phyloP scores from a whole-genome alignment of 2,797 vertebrate species.

The Chelidonichthys spinosus region DNA sequence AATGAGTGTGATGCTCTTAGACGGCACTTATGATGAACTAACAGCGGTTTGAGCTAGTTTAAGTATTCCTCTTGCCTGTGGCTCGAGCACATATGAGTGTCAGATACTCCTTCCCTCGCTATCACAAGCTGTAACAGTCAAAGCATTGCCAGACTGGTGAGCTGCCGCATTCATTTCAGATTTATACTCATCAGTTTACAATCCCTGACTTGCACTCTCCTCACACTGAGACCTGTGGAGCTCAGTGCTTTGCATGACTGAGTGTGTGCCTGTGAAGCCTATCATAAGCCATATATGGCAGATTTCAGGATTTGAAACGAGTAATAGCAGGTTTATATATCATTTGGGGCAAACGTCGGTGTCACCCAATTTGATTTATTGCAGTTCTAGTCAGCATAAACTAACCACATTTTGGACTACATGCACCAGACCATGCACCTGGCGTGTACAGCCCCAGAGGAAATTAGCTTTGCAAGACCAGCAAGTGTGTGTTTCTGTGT shows the following conservation, averaged over 20 bases:
- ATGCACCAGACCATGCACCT: slow-evolving; percentile 6
- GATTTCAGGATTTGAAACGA: slow-evolving; percentile 1
- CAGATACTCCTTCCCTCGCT: slow-evolving; percentile 35
- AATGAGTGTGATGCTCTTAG: slow-evolving; percentile 59
- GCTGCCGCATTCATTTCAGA: slow-evolving; percentile 43
- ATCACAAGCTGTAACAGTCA: slow-evolving; percentile 60
- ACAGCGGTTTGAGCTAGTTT: slow-evolving; percentile 58
- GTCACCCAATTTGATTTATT: slow-evolving; percentile 31
- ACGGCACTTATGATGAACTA: slow-evolving; percentile 67
- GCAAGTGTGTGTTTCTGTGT: slow-evolving; percentile 17
- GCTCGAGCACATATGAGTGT: slow-evolving; percentile 35
- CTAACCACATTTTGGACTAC: slow-evolving; percentile 31
- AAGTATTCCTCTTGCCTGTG: slow-evolving; percentile 52
- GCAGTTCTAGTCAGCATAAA: slow-evolving; percentile 12
- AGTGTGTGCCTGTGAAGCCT: slow-evolving; percentile 12
- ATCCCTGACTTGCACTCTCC: slow-evolving; percentile 22
- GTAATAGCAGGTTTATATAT: slow-evolving; percentile 1
- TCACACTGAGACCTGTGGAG: slow-evolving; percentile 12
- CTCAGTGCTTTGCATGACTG: slow-evolving; percentile 12
- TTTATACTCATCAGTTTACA: slow-evolving; percentile 45
- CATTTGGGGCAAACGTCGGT: slow-evolving; percentile 7
- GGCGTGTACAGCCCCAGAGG: slow-evolving; percentile 38
- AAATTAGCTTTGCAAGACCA: slow-evolving; percentile 41
- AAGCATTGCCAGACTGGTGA: slow-evolving; percentile 41
- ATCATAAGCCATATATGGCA: background rate